Evolutionary conservation across 2,888 invertebrate species (phyloP).

Genomic region (Invenusta paracnida): DNA sequence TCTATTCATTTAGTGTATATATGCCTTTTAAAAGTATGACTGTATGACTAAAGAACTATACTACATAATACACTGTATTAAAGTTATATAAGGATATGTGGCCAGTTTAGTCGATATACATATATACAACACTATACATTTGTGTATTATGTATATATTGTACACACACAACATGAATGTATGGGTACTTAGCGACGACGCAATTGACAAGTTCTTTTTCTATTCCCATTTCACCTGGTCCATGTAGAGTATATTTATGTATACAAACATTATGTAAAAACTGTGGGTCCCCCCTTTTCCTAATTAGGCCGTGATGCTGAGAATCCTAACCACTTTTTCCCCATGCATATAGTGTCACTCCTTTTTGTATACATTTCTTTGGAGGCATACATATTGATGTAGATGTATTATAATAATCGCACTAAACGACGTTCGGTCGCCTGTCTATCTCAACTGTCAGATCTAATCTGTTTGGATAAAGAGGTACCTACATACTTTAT

Average conservation of each 20-base stretch:
- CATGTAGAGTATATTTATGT: not conserved
- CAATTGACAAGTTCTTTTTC: not conserved
- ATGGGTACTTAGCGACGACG: conserved; percentile 9
- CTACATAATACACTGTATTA: no score
- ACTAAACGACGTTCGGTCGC: not conserved
- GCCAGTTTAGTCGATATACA: no score
- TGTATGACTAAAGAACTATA: not conserved
- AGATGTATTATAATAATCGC: no score
- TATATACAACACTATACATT: no score
- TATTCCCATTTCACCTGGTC: not conserved
- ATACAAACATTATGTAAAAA: not conserved
- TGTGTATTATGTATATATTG: no score
- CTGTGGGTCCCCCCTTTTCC: not conserved
- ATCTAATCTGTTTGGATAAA: not conserved
- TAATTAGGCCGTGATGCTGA: not conserved
- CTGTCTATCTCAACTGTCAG: not conserved
- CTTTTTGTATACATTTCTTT: no score
- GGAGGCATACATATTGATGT: not conserved
- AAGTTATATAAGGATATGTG: no score
- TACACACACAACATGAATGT: no score
- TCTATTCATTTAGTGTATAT: no score
- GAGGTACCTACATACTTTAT: no score
- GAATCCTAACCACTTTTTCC: not conserved
- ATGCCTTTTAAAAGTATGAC: not conserved
- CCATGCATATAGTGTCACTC: no score